Evolutionary conservation across 2,888 invertebrate species (phyloP).

Genomic region (Orchesellides sinensis): DNA sequence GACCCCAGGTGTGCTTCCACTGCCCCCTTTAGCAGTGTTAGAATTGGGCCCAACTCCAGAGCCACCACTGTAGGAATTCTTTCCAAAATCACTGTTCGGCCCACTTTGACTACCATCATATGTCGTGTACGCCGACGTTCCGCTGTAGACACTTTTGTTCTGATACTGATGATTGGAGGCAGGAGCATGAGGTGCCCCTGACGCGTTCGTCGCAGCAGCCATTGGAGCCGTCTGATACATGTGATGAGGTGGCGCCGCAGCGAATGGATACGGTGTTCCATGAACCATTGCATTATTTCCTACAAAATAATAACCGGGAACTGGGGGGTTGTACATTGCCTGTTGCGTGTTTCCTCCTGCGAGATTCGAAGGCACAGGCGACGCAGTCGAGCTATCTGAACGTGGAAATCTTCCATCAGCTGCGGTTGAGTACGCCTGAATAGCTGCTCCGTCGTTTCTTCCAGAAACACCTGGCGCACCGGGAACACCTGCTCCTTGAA

Average conservation of each 20-base stretch:
- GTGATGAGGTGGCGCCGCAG: conserved; percentile 71
- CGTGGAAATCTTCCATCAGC: conserved; percentile 72
- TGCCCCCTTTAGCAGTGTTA: conserved; percentile 71
- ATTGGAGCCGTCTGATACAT: conserved; percentile 73
- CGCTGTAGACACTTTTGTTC: conserved; percentile 71
- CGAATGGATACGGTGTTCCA: conserved; percentile 62
- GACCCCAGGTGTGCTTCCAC: conserved; percentile 78
- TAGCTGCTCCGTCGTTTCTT: conserved; percentile 71
- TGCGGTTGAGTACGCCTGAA: conserved; percentile 71
- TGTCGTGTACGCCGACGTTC: conserved; percentile 60
- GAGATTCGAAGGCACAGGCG: conserved; percentile 75
- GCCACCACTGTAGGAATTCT: conserved; percentile 71
- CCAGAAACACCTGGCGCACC: conserved; percentile 71
- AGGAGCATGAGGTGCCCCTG: conserved; percentile 72
- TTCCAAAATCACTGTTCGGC: conserved; percentile 70
- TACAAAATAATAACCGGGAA: conserved; percentile 72
- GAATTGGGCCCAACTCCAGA: conserved; percentile 72
- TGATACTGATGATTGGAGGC: conserved; percentile 74
- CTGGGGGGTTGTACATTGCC: conserved; percentile 72
- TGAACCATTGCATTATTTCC: conserved; percentile 72
- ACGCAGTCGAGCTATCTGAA: conserved; percentile 74
- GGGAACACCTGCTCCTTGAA: conserved; percentile 63
- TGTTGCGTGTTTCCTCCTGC: conserved; percentile 73
- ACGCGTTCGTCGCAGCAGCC: conserved; percentile 71
- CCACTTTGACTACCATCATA: conserved; percentile 71